Base-by-base conservation (phyloP, 2,113 vertebrate genomes). In the Columba livia region DNA sequence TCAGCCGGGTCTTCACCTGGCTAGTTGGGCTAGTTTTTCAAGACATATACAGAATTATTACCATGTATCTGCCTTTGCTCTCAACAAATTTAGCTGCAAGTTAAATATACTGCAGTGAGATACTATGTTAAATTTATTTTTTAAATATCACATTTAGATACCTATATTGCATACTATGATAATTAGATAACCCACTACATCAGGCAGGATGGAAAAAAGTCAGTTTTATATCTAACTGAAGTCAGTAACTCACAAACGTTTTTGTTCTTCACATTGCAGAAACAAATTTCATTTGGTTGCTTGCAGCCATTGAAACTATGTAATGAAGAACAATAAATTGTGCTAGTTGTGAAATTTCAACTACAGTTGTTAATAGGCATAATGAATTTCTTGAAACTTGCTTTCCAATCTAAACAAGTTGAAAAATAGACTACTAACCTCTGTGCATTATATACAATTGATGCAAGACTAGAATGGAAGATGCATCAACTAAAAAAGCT, bases 381-480 rank as follows among this genome's bases (percentile, higher is more conserved):
- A 73, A 86, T 71, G 60, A 94, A 79, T 74, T 53, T 96, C 88
- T 56, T 84, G 28, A 32, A 53, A 84, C 81, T 62, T 62, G 64
- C 81, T 79, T 87, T 89, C 79, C 36, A 58, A 38, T 72, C 38
- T 50, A 75, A 96, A 92, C 17, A 70, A n/a, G 44, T 21, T 96
- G 91, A 96, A 85, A 97, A 96, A 95, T n/a, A 78, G 78, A 67
- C 66, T 31, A 57, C 96, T 90, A 81, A 97, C 93, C 73, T 88
- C 88, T 12, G n/a, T 74, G 69, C 36, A 26, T 96, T 87, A 82
- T 40, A 92, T 77, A 44, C 71, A 79, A 95, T 80, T 90, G 87
- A 93, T 66, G 92, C 11, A 96, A 94, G 61, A 82, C 82, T 86
- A 53, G 58, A 94, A 95, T 53, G 58, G 73, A 60, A 85, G 84